phyloP scores from a whole-genome alignment of 1,140 invertebrate genomes.

The Ceratina japonica region DNA sequence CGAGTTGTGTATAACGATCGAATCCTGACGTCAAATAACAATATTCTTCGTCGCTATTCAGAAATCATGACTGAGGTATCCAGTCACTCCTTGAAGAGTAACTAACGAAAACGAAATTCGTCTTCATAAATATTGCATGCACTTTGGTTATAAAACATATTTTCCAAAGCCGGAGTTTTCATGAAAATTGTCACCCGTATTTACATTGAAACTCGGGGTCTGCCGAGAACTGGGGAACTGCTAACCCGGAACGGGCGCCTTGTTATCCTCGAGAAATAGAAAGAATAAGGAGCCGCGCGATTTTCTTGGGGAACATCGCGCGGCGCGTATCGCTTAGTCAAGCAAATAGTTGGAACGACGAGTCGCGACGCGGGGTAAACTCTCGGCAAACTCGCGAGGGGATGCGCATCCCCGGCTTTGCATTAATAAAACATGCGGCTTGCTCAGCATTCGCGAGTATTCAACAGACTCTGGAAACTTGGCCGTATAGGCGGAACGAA shows the following conservation, averaged over 20 bases:
- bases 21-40: too few relatives aligned
- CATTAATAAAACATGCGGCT: constrained; percentile 65
- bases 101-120: too few relatives aligned
- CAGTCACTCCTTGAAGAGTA: too few relatives aligned
- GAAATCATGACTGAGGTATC: too few relatives aligned
- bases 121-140: too few relatives aligned
- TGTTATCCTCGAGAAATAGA: constrained; percentile 2
- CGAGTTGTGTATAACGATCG: too few relatives aligned
- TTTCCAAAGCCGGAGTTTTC: background rate
- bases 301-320: background rate
- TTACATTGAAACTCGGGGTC: too few relatives aligned
- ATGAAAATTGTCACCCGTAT: background rate
- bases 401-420: constrained; percentile 70
- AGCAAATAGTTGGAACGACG: constrained; percentile 71
- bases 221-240: too few relatives aligned
- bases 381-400: constrained; percentile 50
- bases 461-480: constrained; percentile 23
- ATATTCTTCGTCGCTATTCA: too few relatives aligned
- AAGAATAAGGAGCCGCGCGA: background rate
- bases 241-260: too few relatives aligned
- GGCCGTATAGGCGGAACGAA: constrained; percentile 9
- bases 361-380: constrained; percentile 58
- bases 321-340: constrained; percentile 41
- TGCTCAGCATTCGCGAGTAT: constrained; percentile 35
- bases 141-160: too few relatives aligned